Conservation (phyloP, 2,797 vertebrate genomes). For the Melanotaenia parkinsoni region DNA sequence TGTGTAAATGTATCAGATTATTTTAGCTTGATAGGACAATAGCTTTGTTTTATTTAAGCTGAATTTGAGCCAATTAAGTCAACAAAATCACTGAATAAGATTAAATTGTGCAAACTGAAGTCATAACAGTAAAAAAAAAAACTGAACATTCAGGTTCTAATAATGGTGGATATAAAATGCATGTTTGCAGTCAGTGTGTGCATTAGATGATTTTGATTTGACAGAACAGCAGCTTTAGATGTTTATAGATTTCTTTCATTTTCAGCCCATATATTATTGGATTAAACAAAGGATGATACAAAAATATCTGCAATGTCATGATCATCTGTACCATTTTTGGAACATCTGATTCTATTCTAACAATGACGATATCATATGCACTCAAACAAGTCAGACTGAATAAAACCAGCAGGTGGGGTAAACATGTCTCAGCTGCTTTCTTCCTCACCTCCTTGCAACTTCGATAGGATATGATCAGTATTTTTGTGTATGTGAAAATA, state of each 20-base stretch:
- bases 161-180: no score
- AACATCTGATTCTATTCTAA: slow-evolving; percentile 13
- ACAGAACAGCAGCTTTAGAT: slow-evolving; percentile 6
- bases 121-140: no score
- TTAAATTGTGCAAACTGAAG: no score
- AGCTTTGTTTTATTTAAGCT: no score
- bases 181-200: no score
- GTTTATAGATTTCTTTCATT: slow-evolving; percentile 26
- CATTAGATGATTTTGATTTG: no score
- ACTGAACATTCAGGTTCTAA: no score
- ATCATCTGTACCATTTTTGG: slow-evolving; percentile 23
- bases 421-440: slow-evolving; percentile 53
- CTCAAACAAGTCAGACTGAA: slow-evolving; percentile 24
- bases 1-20: no score
- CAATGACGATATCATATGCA: not conserved
- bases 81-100: no score
- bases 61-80: no score
- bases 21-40: not conserved
- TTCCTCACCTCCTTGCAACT: slow-evolving; percentile 28
- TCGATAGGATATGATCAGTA: slow-evolving; percentile 25
- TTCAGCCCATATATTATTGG: slow-evolving; percentile 39
- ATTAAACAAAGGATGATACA: slow-evolving; percentile 35
- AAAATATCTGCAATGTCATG: slow-evolving; percentile 31
- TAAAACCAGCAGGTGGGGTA: slow-evolving; percentile 54
- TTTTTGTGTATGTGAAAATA: slow-evolving; percentile 49